Conservation (phyloP, 2,797 vertebrate species). For the Sebastes umbrosus region DNA sequence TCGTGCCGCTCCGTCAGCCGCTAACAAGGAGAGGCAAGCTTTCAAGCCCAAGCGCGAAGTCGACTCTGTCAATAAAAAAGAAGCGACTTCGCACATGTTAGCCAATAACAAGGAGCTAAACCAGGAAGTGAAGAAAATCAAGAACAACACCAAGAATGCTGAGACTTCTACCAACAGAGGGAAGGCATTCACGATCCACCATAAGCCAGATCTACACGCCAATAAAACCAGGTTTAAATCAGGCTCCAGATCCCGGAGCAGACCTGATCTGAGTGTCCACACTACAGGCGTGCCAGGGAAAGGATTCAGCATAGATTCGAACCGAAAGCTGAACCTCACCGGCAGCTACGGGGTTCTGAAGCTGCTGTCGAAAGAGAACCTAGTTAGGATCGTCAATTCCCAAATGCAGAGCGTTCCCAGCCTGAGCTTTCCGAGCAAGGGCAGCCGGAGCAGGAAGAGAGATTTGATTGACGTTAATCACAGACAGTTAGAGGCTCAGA, state of each 20-base stretch:
- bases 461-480: constrained; percentile 84
- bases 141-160: constrained; percentile 72
- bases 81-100: constrained; percentile 27
- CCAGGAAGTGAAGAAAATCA: constrained; percentile 66
- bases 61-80: constrained; percentile 66
- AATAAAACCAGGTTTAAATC: constrained; percentile 80
- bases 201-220: constrained; percentile 69
- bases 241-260: constrained; percentile 53
- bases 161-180: constrained; percentile 55
- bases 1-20: constrained; percentile 30
- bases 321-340: constrained; percentile 79
- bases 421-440: constrained; percentile 74
- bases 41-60: constrained; percentile 75
- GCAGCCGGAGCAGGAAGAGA: constrained; percentile 82
- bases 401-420: constrained; percentile 78
- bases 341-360: constrained; percentile 79
- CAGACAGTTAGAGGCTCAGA: constrained; percentile 73
- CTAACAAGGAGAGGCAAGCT: constrained; percentile 63
- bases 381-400: constrained; percentile 82
- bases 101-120: constrained; percentile 50
- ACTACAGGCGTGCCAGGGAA: constrained; percentile 72
- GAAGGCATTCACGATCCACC: constrained; percentile 67
- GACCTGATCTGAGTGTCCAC: constrained; percentile 60
- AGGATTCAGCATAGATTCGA: constrained; percentile 61
- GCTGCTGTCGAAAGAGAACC: constrained; percentile 81